A percentile compares a stretch with the other conserved stretches of the same genome.
Evolutionary conservation across 2,113 vertebrate species (phyloP).

Genomic region (Tychaedon coryphoeus): DNA sequence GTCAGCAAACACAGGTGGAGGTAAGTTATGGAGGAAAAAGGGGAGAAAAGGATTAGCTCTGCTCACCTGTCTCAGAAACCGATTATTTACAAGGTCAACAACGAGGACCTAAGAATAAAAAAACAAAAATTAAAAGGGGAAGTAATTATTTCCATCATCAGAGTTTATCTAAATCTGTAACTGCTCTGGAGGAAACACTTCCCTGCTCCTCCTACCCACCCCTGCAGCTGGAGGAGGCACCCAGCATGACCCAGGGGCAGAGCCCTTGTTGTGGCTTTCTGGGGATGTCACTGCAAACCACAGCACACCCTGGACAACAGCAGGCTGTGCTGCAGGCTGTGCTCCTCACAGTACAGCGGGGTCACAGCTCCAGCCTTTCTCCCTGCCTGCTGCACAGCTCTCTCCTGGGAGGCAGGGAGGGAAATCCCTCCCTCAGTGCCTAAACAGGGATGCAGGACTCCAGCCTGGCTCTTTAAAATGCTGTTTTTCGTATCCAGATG

Average conservation of each 20-base stretch:
- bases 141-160: not conserved
- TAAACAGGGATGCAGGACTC: too few species aligned
- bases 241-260: not conserved
- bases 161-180: not conserved
- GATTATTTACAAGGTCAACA: conserved; percentile 91
- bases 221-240: not conserved
- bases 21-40: not conserved
- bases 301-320: not conserved
- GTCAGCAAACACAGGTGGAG: not conserved
- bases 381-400: fast-evolving
- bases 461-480: too few species aligned
- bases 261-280: not conserved
- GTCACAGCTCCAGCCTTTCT: not conserved
- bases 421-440: not conserved
- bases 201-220: not conserved
- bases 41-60: not conserved
- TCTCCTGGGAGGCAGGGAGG: not conserved
- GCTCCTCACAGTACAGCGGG: fast-evolving
- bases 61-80: conserved; percentile 91
- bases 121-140: not conserved
- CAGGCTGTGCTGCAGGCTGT: not conserved
- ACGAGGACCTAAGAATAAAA: conserved; percentile 84
- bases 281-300: not conserved
- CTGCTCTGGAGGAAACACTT: not conserved
- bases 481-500: too few species aligned